Percentiles rank a stretch among this genome's conserved stretches.
These are phyloP conservation scores for Zaprionus camerounensis DNA, from an alignment of 1,140 invertebrate species.

Conservation along the genomic window DNA sequence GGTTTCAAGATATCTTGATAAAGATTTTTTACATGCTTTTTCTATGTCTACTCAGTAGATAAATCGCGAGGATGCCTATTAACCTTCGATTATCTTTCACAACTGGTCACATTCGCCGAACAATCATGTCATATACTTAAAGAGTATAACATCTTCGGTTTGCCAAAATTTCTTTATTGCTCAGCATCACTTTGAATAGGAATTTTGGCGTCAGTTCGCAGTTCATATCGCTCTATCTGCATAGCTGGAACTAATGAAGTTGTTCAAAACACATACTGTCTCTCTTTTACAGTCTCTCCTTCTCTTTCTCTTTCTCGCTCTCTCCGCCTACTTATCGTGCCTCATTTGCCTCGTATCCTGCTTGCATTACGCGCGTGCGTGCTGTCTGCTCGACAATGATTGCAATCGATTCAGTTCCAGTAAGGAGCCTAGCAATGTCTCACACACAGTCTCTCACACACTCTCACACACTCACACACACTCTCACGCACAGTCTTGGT, in stretches of 20 bases:
- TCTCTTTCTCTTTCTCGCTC: not conserved
- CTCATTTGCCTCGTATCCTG: conserved; percentile 20
- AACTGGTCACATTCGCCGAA: no score
- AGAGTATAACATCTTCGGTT: not conserved
- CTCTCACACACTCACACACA: not conserved
- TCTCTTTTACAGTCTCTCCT: conserved; percentile 17
- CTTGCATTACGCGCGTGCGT: conserved; percentile 71
- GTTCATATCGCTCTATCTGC: conserved; percentile 37
- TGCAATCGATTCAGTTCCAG: conserved; percentile 68
- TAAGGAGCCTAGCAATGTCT: conserved; percentile 7
- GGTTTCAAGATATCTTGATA: no score
- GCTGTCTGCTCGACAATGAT: conserved; percentile 71
- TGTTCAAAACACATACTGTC: conserved; percentile 42
- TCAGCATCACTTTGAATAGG: not conserved
- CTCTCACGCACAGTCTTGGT: conserved; percentile 33
- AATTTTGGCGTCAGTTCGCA: conserved; percentile 19
- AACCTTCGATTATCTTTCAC: no score
- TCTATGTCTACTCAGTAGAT: no score
- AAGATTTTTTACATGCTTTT: no score
- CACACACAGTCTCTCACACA: conserved; percentile 29
- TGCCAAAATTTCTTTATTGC: not conserved
- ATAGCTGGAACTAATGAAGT: conserved; percentile 67
- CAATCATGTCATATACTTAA: not conserved
- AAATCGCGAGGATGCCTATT: no score
- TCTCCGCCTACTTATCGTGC: conserved; percentile 11